Evolutionary conservation across 2,888 invertebrate species (phyloP).

Genomic region (Lobophora halterata): DNA sequence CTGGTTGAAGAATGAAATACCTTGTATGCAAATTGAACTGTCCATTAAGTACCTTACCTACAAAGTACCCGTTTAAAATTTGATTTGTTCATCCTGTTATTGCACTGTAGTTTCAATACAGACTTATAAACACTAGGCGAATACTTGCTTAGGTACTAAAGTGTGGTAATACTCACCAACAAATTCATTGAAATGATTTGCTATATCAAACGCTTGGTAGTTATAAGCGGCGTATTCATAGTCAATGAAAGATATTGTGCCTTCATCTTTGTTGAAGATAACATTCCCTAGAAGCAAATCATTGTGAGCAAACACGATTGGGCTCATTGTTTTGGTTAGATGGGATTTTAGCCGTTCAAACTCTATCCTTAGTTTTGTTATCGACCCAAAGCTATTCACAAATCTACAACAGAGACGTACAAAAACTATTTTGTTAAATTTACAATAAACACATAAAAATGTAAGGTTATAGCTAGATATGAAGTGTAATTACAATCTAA

Average conservation of each 20-base stretch:
- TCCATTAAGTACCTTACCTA: too few species aligned
- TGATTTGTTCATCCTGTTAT: too few species aligned
- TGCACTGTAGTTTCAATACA: too few species aligned
- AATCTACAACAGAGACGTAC: constrained; percentile 80
- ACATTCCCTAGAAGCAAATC: constrained; percentile 97
- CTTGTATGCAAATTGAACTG: too few species aligned
- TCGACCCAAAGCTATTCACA: constrained; percentile 83
- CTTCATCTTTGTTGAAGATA: constrained; percentile 86
- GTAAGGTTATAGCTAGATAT: background rate
- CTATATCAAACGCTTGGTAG: constrained; percentile 97
- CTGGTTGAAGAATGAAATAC: too few species aligned
- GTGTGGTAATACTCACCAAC: constrained; percentile 84
- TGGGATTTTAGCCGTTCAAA: constrained; percentile 83
- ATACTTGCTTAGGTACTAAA: background rate
- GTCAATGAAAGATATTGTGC: constrained; percentile 94
- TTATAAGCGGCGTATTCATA: constrained; percentile 97
- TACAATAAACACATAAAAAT: constrained; percentile 13
- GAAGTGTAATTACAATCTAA: too few species aligned
- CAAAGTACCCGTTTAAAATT: too few species aligned
- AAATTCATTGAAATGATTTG: constrained; percentile 98
- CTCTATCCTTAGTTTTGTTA: constrained; percentile 85
- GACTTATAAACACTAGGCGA: too few species aligned
- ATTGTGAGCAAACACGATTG: constrained; percentile 97
- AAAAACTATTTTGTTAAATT: constrained; percentile 28
- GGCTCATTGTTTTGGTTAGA: constrained; percentile 84